Percentiles rank a stretch among this genome's conserved stretches.
Conservation (phyloP, 2,888 invertebrate species). For the Neoaliturus tenellus region DNA sequence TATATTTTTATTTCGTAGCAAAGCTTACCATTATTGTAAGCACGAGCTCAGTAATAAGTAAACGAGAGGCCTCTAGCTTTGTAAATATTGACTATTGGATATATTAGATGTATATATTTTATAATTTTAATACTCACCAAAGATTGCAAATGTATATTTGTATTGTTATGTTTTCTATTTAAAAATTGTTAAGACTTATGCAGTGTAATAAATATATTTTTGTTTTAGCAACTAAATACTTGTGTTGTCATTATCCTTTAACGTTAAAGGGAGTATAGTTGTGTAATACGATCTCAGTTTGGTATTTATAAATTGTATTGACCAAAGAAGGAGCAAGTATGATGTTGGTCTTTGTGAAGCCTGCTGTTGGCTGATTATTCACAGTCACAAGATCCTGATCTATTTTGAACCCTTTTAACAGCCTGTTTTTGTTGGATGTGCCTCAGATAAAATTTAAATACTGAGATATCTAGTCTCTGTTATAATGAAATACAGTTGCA, state of each 20-base stretch:
- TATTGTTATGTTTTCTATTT: constrained; percentile 17
- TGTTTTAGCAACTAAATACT: not conserved
- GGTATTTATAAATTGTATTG: too few species aligned
- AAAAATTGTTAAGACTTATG: not conserved
- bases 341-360: too few species aligned
- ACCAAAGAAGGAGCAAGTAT: too few species aligned
- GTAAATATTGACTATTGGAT: not conserved
- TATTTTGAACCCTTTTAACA: not conserved
- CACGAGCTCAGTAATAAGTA: not conserved
- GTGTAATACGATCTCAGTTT: too few species aligned
- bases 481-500: too few species aligned
- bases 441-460: not conserved
- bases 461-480: not conserved
- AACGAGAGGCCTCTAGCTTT: not conserved
- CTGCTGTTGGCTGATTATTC: too few species aligned
- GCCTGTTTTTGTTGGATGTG: not conserved
- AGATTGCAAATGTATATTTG: not conserved
- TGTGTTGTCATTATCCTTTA: not conserved
- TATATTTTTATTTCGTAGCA: too few species aligned
- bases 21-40: not conserved
- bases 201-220: not conserved
- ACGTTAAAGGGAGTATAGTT: too few species aligned
- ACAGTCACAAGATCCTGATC: too few species aligned
- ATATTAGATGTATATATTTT: not conserved
- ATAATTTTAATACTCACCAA: not conserved